These are phyloP conservation scores for Myzus persicae DNA, from an alignment of 1,140 invertebrate species.

Conservation along the genomic window DNA sequence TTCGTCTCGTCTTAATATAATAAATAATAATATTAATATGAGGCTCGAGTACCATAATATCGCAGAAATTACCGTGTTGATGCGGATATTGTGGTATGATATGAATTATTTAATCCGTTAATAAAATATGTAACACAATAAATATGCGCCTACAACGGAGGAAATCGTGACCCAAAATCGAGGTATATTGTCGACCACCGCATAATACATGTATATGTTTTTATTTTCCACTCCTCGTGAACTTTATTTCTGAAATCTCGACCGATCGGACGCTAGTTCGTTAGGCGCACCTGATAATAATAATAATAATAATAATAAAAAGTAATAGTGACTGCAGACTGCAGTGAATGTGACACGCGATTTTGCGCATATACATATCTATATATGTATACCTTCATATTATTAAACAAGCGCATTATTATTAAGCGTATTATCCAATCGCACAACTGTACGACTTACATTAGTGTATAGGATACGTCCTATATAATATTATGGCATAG, in stretches of 20 bases:
- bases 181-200: background rate
- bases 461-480: too few species aligned
- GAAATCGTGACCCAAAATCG: background rate
- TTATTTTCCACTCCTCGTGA: background rate
- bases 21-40: too few species aligned
- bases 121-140: background rate
- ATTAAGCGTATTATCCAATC: slow-evolving; percentile 3
- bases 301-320: too few species aligned
- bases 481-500: background rate
- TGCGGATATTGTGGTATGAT: too few species aligned
- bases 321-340: background rate
- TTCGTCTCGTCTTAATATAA: background rate
- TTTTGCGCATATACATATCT: background rate
- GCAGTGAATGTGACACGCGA: slow-evolving; percentile 2
- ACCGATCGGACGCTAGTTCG: background rate
- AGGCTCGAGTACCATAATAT: background rate
- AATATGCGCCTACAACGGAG: too few species aligned
- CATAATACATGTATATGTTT: too few species aligned
- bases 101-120: background rate
- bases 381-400: background rate
- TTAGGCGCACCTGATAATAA: background rate
- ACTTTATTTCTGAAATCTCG: background rate
- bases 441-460: background rate
- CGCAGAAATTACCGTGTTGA: background rate
- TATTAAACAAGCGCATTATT: background rate